Percentiles rank a stretch among this genome's conserved stretches.
Conservation (phyloP, 2,113 vertebrate genomes). For the Podilymbus podiceps region DNA sequence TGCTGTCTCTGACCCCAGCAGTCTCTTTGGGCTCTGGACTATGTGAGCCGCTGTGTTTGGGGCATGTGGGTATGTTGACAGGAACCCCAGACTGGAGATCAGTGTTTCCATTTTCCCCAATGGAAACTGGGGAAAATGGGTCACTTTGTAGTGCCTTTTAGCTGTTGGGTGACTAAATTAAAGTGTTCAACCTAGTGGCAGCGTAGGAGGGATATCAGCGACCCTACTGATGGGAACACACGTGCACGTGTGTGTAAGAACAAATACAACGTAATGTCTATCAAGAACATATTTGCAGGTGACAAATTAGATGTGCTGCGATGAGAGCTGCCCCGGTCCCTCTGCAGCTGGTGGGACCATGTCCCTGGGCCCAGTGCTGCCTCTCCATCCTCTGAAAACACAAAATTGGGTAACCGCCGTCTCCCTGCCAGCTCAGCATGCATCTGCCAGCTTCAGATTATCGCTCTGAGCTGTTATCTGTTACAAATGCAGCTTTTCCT, state of each 20-base stretch:
- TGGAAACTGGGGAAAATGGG: too few relatives aligned
- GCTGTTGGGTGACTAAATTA: not conserved
- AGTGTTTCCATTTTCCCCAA: not conserved
- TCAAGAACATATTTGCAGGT: not conserved
- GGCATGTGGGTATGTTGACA: not conserved
- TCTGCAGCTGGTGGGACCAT: rapidly evolving
- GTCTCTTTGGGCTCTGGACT: not conserved
- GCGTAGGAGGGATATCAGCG: not conserved
- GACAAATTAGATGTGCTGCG: not conserved
- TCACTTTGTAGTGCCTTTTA: not conserved
- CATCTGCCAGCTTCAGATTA: not conserved
- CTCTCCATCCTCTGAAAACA: not conserved
- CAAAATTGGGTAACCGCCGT: not conserved
- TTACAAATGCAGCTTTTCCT: not conserved
- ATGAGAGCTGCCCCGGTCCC: not conserved
- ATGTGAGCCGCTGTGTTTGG: not conserved
- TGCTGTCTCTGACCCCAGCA: not conserved
- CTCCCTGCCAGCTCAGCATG: not conserved
- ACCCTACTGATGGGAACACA: not conserved
- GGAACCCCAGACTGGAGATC: rapidly evolving
- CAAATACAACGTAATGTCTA: not conserved
- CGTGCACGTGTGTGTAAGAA: rapidly evolving
- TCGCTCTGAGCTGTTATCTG: not conserved
- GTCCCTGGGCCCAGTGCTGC: not conserved
- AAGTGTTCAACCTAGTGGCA: not conserved